These are phyloP conservation scores for Nebria brevicollis DNA, from an alignment of 2,888 invertebrate genomes.

Conservation along the genomic window DNA sequence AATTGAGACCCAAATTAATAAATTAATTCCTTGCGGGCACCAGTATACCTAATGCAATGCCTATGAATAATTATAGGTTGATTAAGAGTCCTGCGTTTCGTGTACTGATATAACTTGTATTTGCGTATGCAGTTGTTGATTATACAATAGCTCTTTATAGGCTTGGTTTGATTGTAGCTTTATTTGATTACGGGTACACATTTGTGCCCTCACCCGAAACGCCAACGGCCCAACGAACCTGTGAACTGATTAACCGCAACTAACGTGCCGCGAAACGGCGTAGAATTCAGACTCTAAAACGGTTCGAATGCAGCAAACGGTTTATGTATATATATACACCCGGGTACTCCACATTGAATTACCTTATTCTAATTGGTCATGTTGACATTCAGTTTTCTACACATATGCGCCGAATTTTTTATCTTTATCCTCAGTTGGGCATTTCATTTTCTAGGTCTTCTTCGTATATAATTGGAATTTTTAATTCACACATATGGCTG, in stretches of 20 bases:
- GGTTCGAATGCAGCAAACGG: not conserved
- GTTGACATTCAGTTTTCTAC: not conserved
- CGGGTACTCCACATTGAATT: not conserved
- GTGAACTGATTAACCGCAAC: constrained; percentile 1
- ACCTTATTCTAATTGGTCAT: not conserved
- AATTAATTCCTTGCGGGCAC: not conserved
- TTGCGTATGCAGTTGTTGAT: not conserved
- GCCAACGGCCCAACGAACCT: not conserved
- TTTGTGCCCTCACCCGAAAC: not conserved
- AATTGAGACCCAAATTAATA: not conserved
- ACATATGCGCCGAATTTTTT: not conserved
- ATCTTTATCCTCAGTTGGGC: not conserved
- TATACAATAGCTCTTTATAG: not conserved
- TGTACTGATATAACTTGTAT: not conserved
- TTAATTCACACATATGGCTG: not conserved
- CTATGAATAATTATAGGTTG: not conserved
- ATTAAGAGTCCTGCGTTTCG: not conserved
- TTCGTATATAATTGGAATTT: not conserved
- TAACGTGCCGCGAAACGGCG: not conserved
- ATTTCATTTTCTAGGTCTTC: not conserved
- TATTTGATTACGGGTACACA: not conserved
- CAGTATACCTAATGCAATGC: not conserved
- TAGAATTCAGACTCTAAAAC: not conserved
- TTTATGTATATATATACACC: not conserved
- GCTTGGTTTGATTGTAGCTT: not conserved